Conservation (phyloP, 2,888 invertebrate species). For the Platypus cylindrus region DNA sequence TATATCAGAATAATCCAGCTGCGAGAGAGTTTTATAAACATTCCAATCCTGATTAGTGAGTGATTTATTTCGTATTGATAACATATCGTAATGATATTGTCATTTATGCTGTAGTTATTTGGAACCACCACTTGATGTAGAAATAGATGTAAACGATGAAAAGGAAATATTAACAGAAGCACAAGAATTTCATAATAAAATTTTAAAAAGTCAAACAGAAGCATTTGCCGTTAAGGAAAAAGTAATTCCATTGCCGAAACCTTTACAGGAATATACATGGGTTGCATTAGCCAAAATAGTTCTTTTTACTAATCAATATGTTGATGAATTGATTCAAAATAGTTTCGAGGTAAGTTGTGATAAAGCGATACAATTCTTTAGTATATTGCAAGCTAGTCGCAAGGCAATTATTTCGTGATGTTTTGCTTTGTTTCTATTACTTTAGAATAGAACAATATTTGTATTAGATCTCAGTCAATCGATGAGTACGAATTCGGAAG, state of each 20-base stretch:
- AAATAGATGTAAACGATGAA: constrained; percentile 42
- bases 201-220: no score
- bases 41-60: constrained; percentile 46
- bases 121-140: constrained; percentile 35
- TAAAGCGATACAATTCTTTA: background rate
- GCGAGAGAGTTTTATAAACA: constrained; percentile 53
- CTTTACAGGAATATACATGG: constrained; percentile 50
- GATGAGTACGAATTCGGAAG: constrained; percentile 25
- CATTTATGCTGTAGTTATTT: constrained; percentile 25
- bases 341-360: constrained; percentile 36
- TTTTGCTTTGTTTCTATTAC: constrained; percentile 32
- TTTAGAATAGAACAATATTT: no score
- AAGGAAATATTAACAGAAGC: constrained; percentile 45
- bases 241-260: constrained; percentile 44
- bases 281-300: constrained; percentile 51
- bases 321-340: no score
- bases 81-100: constrained; percentile 4
- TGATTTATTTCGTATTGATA: constrained; percentile 5
- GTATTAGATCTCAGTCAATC: constrained; percentile 31
- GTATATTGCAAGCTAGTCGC: background rate
- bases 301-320: constrained; percentile 49
- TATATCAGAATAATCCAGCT: constrained; percentile 56
- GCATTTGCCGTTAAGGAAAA: no score
- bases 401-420: constrained; percentile 26
- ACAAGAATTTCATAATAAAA: constrained; percentile 40